phyloP scores from a whole-genome alignment of 1,140 invertebrate species.

The Ctenoplectra terminalis region DNA sequence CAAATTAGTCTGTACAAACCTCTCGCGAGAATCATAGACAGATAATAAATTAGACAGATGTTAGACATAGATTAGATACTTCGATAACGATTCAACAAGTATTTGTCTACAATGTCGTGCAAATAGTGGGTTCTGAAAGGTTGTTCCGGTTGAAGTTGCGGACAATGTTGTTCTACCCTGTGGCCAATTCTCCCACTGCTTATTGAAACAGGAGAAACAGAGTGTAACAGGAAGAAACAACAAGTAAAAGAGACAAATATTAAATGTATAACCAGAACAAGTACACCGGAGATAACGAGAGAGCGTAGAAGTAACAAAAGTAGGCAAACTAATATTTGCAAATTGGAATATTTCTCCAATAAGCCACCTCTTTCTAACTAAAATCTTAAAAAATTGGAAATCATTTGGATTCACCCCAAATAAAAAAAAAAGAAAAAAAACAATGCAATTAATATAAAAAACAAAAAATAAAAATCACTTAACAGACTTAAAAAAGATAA shows the following conservation, averaged over 20 bases:
- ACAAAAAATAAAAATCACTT: too few species aligned
- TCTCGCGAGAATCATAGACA: too few species aligned
- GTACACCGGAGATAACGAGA: background rate
- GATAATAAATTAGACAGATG: too few species aligned
- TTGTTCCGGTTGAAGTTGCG: background rate
- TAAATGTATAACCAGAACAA: background rate
- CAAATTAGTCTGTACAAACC: too few species aligned
- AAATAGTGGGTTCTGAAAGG: background rate
- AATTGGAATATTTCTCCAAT: background rate
- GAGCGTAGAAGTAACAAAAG: background rate
- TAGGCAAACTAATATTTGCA: background rate
- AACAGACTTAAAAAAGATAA: too few species aligned
- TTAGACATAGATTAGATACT: too few species aligned
- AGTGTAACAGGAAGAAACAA: conserved; percentile 24
- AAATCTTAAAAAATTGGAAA: too few species aligned
- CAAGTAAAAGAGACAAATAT: background rate
- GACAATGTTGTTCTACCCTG: conserved; percentile 9
- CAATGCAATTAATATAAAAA: too few species aligned
- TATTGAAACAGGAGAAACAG: conserved; percentile 18
- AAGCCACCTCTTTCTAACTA: too few species aligned
- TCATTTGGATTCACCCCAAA: too few species aligned
- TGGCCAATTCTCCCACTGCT: conserved; percentile 8
- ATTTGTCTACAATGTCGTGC: conserved; percentile 7
- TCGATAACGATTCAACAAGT: background rate
- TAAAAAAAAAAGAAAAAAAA: too few species aligned